phyloP scores from a whole-genome alignment of 2,888 invertebrate species.

The Epirrhoe alternata region DNA sequence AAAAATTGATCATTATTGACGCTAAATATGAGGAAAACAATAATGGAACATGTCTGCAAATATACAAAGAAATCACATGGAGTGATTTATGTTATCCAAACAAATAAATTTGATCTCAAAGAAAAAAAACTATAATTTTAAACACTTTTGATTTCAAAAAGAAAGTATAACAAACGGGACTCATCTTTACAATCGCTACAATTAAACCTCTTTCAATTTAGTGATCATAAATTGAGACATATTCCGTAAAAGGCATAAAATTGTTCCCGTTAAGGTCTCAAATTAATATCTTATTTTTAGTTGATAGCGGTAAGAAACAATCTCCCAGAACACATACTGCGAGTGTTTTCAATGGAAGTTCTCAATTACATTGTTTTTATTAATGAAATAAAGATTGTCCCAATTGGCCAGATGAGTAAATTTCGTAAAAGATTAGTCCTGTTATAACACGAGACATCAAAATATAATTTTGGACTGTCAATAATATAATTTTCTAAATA shows the following conservation, averaged over 20 bases:
- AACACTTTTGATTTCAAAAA: constrained; percentile 17
- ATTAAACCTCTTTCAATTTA: constrained; percentile 21
- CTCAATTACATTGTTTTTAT: too few species aligned
- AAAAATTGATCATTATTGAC: background rate
- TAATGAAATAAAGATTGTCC: too few species aligned
- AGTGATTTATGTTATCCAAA: background rate
- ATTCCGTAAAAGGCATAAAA: constrained; percentile 30
- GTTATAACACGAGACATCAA: too few species aligned
- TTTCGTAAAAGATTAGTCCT: too few species aligned
- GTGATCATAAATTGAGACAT: constrained; percentile 28
- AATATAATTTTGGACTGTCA: too few species aligned
- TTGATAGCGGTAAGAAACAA: background rate
- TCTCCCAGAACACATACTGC: background rate
- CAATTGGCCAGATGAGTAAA: too few species aligned
- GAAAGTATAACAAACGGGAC: constrained; percentile 12
- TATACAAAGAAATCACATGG: background rate
- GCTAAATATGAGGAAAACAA: background rate
- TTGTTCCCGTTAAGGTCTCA: constrained; percentile 14
- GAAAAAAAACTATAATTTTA: background rate
- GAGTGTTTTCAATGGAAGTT: background rate
- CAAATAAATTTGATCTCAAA: background rate
- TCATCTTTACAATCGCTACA: constrained; percentile 25
- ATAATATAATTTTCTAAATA: too few species aligned
- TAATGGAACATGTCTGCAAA: background rate
- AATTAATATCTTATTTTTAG: background rate